Conservation (phyloP, 2,113 vertebrate genomes). For the Anser brachyrhynchus region DNA sequence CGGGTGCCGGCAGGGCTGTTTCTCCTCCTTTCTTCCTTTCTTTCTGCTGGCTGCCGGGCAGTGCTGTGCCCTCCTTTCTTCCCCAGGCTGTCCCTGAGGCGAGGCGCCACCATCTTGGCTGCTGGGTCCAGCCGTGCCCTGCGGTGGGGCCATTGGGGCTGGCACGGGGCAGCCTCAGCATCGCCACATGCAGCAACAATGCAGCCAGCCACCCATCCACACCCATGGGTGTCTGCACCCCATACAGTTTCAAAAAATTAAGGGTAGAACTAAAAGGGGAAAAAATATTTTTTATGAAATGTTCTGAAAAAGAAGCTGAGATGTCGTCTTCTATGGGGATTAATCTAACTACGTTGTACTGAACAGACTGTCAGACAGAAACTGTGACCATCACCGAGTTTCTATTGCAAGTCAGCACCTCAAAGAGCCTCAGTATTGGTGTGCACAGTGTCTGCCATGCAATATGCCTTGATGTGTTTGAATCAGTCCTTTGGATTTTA, state of each 20-base stretch:
- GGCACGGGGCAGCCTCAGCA: not conserved
- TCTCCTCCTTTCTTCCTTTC: not conserved
- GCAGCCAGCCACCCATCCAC: too few species aligned
- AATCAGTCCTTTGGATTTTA: not conserved
- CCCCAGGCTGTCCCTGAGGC: not conserved
- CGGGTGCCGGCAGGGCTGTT: not conserved
- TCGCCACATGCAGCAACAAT: not conserved
- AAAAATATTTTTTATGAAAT: not conserved
- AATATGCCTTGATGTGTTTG: not conserved
- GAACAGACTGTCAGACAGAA: not conserved
- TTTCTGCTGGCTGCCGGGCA: not conserved
- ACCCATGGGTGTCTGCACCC: accelerated
- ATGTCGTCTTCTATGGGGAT: not conserved
- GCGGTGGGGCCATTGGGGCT: not conserved
- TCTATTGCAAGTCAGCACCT: not conserved
- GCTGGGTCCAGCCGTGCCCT: not conserved
- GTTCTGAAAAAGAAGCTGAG: not conserved
- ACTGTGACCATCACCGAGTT: not conserved
- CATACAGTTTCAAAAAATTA: not conserved
- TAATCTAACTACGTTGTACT: not conserved
- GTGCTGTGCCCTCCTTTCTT: not conserved
- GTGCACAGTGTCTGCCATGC: not conserved
- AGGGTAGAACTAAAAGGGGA: not conserved
- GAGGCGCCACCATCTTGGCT: not conserved
- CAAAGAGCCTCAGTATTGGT: not conserved